Percentiles rank a stretch among this genome's conserved stretches.
These are phyloP conservation scores for Drosophila trapezifrons DNA, from an alignment of 1,140 invertebrate species.

Conservation along the genomic window DNA sequence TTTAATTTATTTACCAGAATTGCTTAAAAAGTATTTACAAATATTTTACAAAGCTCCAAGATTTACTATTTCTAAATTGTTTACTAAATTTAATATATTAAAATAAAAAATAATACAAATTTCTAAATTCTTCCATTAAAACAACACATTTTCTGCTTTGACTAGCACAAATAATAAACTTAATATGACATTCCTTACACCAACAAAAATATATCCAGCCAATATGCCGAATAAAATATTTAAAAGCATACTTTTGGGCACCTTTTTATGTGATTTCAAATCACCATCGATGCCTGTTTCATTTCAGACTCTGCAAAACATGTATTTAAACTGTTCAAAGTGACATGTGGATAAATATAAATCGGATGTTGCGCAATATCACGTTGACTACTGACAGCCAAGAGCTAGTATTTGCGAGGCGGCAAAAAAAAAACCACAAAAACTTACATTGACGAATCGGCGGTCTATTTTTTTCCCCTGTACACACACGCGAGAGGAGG, in stretches of 20 bases:
- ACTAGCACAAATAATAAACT: no score
- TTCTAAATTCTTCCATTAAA: no score
- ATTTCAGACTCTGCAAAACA: neutral
- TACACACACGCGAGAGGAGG: neutral
- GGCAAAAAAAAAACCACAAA: neutral
- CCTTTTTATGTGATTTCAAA: neutral
- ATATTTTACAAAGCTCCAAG: no score
- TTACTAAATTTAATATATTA: no score
- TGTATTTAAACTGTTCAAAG: neutral
- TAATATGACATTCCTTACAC: no score
- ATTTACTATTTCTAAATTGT: no score
- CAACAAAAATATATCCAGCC: neutral
- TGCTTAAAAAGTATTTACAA: no score
- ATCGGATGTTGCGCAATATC: conserved; percentile 6
- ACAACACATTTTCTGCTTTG: no score
- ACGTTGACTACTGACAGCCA: conserved; percentile 4
- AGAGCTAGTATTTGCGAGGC: neutral
- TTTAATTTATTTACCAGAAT: no score
- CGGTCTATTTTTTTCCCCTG: conserved; percentile 9
- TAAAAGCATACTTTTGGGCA: neutral
- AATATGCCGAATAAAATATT: neutral
- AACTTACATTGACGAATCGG: neutral
- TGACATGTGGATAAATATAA: conserved; percentile 11
- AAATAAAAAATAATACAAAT: no score
- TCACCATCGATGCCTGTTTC: neutral